Evolutionary conservation across 2,888 invertebrate genomes (phyloP), one percentile per base, ranked within the genome.

Genomic region (Himalopsyche kuldschensis): DNA sequence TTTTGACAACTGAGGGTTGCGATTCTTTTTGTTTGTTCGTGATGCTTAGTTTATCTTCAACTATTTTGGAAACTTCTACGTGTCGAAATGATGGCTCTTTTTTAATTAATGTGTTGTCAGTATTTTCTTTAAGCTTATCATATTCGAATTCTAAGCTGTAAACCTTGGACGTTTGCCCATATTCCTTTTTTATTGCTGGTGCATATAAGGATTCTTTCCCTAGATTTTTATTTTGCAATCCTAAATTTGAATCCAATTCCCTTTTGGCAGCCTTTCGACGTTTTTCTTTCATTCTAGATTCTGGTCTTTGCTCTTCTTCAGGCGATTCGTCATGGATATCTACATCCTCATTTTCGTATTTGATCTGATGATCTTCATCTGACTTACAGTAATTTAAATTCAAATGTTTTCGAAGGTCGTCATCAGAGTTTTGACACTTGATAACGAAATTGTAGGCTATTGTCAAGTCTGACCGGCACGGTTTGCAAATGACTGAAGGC

Each of bases 1-100:
- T 80, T 17, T 41, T 69, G 15, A 30, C 69, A 27, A 41, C 11
- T 30, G 91, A 69, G 1, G 5, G 55, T 30, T 15, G 69, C 30
- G 10, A 8, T 24, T 69, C 30, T 41, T 41, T 41, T 15, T 3
- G 15, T 4, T 41, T 41, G 41, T 11, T 41, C 6, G 11, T 15
- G 15, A 41, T 15, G 15, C 3, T 11, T 41, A 41, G 2, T 41
- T 41, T 41, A 41, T 41, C 4, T 41, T 6, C 3, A 15, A 41
- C 41, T 15, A 41, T 41, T 41, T 41, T 15, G 41, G 41, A 41
- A 69, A 27, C 55, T 20, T 55, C 6, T 20, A 55, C 24, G 15
- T 41, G 35, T 8, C 17, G 48, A 4, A 48, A 48, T 8, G 35
- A 48, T n/a, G 48, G 20, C 55, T 55, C 55, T 55, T 55, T 55